Percentiles rank a stretch among this genome's conserved stretches.
These are phyloP conservation scores for Phasianus colchicus DNA, from an alignment of 2,113 vertebrate species.

Conservation along the genomic window DNA sequence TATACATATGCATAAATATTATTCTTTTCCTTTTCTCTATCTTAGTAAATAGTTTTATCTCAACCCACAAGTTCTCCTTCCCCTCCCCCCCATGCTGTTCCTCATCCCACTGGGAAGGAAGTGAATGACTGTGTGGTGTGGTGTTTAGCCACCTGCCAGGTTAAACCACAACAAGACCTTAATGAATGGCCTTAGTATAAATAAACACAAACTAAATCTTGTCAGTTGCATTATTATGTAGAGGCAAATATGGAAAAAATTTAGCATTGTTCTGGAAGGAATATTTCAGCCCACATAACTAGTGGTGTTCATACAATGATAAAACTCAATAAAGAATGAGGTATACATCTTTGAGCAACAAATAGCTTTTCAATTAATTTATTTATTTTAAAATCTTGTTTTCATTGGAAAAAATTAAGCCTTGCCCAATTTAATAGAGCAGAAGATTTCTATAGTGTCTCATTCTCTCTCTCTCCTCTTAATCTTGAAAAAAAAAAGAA, in stretches of 20 bases:
- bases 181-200: not conserved
- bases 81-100: too few relatives aligned
- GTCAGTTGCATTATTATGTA: not conserved
- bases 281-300: not conserved
- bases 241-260: not conserved
- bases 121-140: too few relatives aligned
- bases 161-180: not conserved
- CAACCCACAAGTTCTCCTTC: too few relatives aligned
- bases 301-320: not conserved
- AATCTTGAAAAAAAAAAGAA: too few relatives aligned
- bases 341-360: conserved; percentile 17
- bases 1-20: too few relatives aligned
- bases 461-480: not conserved
- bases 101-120: too few relatives aligned
- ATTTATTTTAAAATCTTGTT: conserved; percentile 36
- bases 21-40: too few relatives aligned
- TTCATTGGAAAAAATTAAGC: conserved; percentile 1
- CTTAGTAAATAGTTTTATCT: too few relatives aligned
- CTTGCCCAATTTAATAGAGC: not conserved
- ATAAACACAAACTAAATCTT: not conserved
- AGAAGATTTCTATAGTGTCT: conserved; percentile 1
- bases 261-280: not conserved
- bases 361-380: not conserved
- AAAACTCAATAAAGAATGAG: not conserved
- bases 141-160: too few relatives aligned